Evolutionary conservation across 2,797 vertebrate species (phyloP).

Genomic region (Picus viridis): DNA sequence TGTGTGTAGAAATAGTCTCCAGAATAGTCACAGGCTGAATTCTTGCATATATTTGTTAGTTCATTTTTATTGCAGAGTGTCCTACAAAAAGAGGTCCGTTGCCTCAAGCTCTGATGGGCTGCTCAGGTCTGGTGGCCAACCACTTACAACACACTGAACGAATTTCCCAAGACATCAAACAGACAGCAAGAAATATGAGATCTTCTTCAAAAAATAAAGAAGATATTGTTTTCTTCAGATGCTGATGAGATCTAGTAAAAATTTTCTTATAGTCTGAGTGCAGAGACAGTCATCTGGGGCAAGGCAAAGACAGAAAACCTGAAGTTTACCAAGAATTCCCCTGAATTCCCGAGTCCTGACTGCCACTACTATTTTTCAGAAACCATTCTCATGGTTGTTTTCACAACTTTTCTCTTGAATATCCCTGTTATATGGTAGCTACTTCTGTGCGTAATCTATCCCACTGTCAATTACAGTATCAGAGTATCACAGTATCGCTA

Average conservation of each 20-base stretch:
- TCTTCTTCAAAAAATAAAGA: background rate
- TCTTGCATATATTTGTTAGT: background rate
- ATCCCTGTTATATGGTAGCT: background rate
- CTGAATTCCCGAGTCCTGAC: background rate
- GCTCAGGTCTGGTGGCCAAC: accelerated
- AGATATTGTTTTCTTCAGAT: background rate
- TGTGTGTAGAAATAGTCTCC: background rate
- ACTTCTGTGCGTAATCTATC: slow-evolving; percentile 12
- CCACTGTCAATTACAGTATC: background rate
- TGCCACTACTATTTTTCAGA: background rate
- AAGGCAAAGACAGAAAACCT: background rate
- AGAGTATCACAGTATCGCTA: no score
- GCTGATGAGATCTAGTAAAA: background rate
- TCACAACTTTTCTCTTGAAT: background rate
- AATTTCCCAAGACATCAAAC: background rate
- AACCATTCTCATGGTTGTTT: background rate
- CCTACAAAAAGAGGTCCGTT: background rate
- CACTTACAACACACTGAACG: background rate
- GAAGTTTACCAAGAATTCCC: background rate
- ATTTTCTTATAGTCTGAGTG: background rate
- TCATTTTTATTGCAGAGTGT: background rate
- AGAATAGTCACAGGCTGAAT: background rate
- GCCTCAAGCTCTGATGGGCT: background rate
- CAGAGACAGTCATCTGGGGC: background rate
- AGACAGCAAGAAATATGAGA: background rate